Evolutionary conservation across 2,113 vertebrate genomes (phyloP).

Genomic region (Aphyosemion australe): DNA sequence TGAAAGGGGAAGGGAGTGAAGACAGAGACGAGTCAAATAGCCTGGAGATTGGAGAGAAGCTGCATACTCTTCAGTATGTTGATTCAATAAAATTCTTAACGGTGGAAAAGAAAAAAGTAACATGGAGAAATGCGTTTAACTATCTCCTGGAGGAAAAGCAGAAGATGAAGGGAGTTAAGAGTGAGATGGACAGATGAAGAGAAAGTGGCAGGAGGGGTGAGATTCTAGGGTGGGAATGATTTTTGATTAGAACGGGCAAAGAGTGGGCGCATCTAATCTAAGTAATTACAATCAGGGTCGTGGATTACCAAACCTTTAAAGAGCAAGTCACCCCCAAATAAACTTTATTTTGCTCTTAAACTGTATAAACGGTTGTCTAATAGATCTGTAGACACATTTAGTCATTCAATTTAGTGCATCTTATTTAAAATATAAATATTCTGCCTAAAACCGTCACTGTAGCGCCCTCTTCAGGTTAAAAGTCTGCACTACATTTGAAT

Average conservation of each 20-base stretch:
- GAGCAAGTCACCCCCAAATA: too few species aligned
- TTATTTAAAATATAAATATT: too few species aligned
- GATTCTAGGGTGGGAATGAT: not conserved
- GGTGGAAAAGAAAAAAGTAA: not conserved
- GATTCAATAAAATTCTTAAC: conserved; percentile 31
- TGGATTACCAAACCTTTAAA: too few species aligned
- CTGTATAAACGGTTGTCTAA: too few species aligned
- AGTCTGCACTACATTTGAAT: too few species aligned
- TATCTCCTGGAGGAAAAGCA: not conserved
- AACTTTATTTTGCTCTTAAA: too few species aligned
- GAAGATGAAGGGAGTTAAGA: conserved; percentile 13
- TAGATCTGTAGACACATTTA: too few species aligned
- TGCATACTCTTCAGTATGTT: not conserved
- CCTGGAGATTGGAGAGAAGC: conserved; percentile 11
- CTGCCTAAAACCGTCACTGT: too few species aligned
- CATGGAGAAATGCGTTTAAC: not conserved
- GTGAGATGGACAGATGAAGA: conserved; percentile 1
- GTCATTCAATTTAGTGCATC: too few species aligned
- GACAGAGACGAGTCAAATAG: conserved; percentile 9
- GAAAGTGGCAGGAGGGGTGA: not conserved
- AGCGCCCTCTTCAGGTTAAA: too few species aligned
- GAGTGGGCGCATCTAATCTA: not conserved
- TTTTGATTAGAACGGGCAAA: not conserved
- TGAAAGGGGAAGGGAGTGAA: conserved; percentile 21
- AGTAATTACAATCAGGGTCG: too few species aligned